Evolutionary conservation across 2,113 vertebrate species (phyloP).

Genomic region (Notiomystis cincta): DNA sequence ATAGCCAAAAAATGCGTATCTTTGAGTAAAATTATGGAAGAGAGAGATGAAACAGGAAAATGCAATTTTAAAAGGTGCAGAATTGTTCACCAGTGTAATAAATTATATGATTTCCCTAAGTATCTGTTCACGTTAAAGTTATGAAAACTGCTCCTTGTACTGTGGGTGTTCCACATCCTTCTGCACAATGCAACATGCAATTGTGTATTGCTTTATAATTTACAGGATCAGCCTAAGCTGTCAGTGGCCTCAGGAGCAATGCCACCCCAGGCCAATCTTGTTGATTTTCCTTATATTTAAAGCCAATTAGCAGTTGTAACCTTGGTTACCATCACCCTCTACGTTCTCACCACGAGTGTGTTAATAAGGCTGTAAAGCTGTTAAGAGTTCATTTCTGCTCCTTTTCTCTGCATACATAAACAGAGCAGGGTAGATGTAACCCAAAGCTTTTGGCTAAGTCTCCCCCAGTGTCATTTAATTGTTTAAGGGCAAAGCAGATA

Average conservation of each 20-base stretch:
- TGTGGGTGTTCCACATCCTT: not conserved
- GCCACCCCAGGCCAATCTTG: not conserved
- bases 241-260: not conserved
- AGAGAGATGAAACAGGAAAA: not conserved
- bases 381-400: not conserved
- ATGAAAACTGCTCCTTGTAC: not conserved
- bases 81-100: not conserved
- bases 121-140: not conserved
- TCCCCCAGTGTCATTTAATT: not conserved
- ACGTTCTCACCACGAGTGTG: not conserved
- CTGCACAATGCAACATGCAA: not conserved
- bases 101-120: not conserved
- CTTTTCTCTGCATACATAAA: not conserved
- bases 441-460: not conserved
- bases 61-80: not conserved
- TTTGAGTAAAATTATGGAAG: not conserved
- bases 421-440: not conserved
- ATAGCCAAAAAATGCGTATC: not conserved
- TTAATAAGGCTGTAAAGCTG: not conserved
- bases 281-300: not conserved
- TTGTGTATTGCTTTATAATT: not conserved
- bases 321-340: not conserved
- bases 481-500: not conserved
- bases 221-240: not conserved
- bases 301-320: not conserved